phyloP scores from a whole-genome alignment of 2,113 vertebrate species.

The Recurvirostra avosetta region DNA sequence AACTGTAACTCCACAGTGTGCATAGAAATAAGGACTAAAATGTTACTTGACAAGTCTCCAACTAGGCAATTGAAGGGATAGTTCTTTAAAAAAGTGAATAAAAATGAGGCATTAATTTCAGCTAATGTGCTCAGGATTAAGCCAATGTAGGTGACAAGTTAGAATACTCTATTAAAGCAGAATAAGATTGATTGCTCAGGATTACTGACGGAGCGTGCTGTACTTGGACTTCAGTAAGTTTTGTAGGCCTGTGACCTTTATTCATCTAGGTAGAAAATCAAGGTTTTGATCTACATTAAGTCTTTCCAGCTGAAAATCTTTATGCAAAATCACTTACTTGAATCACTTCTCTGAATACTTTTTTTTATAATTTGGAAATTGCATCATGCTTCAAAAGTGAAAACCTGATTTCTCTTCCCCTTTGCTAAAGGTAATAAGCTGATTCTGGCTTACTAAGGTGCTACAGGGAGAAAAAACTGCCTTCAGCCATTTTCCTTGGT shows the following conservation, averaged over 20 bases:
- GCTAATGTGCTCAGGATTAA: neutral
- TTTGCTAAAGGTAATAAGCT: neutral
- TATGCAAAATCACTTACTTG: neutral
- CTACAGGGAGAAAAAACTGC: neutral
- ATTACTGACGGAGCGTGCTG: neutral
- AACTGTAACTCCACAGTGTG: neutral
- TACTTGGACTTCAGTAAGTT: neutral
- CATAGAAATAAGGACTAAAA: neutral
- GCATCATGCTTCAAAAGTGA: neutral
- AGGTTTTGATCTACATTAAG: neutral
- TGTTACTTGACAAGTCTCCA: neutral
- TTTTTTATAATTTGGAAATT: neutral
- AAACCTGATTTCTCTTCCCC: neutral
- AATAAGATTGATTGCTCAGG: neutral
- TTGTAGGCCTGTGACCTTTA: neutral
- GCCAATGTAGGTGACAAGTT: neutral
- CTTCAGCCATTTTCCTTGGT: neutral
- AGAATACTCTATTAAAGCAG: neutral
- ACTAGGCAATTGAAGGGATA: neutral
- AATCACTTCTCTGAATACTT: neutral
- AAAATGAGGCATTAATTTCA: neutral
- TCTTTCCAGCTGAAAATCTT: neutral
- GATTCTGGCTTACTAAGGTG: neutral
- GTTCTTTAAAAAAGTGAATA: neutral
- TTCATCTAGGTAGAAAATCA: neutral